Conservation (phyloP, 2,797 vertebrate genomes). For the Ptychadena robeensis region DNA sequence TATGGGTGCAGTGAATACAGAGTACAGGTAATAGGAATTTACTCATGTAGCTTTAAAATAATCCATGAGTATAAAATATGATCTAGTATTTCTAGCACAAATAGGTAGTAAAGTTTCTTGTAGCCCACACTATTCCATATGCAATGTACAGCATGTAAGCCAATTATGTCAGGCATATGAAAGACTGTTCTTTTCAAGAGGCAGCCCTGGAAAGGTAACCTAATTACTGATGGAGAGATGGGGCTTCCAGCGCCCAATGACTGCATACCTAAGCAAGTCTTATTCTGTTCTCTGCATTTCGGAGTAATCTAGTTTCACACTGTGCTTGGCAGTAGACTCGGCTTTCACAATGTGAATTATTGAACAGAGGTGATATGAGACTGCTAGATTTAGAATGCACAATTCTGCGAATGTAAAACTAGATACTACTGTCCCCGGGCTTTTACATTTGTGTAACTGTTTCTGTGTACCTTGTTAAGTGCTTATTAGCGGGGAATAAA, state of each 20-base stretch:
- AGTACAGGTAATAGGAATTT: too few species aligned
- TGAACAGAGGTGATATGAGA: slow-evolving; percentile 4
- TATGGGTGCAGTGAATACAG: too few species aligned
- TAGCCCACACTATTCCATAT: too few species aligned
- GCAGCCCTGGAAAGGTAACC: neutral
- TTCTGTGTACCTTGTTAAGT: neutral
- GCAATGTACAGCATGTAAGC: too few species aligned
- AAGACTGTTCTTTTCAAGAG: neutral
- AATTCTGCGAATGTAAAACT: neutral
- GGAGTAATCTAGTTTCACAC: slow-evolving; percentile 25
- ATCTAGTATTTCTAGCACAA: too few species aligned
- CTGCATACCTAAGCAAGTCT: slow-evolving; percentile 7
- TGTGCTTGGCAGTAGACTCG: slow-evolving; percentile 25
- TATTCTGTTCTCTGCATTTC: neutral
- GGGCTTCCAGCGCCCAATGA: neutral
- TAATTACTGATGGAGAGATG: neutral
- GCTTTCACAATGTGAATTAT: slow-evolving; percentile 36
- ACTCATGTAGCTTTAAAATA: too few species aligned
- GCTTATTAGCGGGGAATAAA: neutral
- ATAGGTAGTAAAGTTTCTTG: too few species aligned
- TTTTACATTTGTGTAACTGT: neutral
- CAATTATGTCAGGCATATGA: neutral
- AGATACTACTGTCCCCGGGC: neutral
- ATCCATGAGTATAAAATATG: too few species aligned
- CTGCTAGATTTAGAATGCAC: neutral